Evolutionary conservation across 2,113 vertebrate species (phyloP), one percentile per base, ranked within the genome.

Genomic region (Oophaga pumilio): DNA sequence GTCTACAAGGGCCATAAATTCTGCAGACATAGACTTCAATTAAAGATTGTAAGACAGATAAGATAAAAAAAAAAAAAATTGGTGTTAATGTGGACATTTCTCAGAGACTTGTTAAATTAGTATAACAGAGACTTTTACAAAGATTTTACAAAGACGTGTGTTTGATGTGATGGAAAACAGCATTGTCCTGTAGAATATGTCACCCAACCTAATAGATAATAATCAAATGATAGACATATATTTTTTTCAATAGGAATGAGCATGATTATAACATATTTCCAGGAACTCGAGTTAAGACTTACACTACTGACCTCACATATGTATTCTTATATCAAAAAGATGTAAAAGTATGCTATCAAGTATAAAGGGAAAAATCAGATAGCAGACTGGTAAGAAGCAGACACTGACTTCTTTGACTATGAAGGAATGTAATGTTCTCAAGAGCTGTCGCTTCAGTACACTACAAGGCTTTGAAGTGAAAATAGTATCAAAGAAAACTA

Each of bases 401-500:
- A 84, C 66, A 9, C 10, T 9, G 82, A 71, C 33, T 24, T 66
- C 20, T 52, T 68, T 69, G 22, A 26, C 43, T 50, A 84, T 14
- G 50, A 52, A 53, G 62, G 49, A 53, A 84, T 84, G 59, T 50
- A 64, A 82, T 64, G 57, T 64, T 52, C 69, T 43, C 33, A 66
- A 68, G 18, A 82, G 26, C 60, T 64, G 18, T 82, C 43, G 59
- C 22, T 78, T 56, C 76, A 56, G 11, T 78, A 26, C 52, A 78
- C 13, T 24, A 15, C 2, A 52, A 78, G 76, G 24, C 76, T 78
- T 78, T 78, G 13, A 78, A 78, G 76, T 24, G 50, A 56, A 78
- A 78, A 78, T 4, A 73, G 28, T 43, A 76, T 76, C 43, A 78
- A 78, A 78, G 50, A 53, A 50, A 76, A 78, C 43, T 78, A 53